Percentiles rank a stretch among this genome's conserved stretches.
phyloP scores from a whole-genome alignment of 2,888 invertebrate species.

The Biston stratarius region DNA sequence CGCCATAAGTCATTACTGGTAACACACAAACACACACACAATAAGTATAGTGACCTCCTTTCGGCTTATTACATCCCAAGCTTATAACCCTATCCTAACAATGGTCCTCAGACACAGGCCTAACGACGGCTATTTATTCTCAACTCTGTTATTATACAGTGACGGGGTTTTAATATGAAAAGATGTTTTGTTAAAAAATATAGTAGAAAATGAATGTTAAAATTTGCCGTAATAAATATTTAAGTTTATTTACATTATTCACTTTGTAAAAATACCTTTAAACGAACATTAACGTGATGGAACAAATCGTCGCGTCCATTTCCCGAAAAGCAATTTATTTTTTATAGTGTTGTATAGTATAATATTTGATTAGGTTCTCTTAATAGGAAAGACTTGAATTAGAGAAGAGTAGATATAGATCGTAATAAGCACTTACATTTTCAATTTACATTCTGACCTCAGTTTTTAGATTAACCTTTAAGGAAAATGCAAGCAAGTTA shows the following conservation, averaged over 20 bases:
- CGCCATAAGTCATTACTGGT: no score
- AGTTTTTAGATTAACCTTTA: neutral
- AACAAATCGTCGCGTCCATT: no score
- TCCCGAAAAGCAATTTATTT: no score
- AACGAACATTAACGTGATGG: no score
- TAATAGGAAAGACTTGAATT: neutral
- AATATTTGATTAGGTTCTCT: no score
- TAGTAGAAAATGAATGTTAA: neutral
- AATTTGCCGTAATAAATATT: neutral
- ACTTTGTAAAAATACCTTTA: no score
- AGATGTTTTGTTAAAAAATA: neutral
- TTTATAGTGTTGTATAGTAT: no score
- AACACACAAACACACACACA: no score
- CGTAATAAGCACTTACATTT: neutral
- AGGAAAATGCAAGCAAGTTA: neutral
- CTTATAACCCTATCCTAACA: conserved; percentile 33
- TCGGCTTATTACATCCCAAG: no score
- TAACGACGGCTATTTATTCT: conserved; percentile 67
- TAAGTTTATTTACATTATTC: no score
- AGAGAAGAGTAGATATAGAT: neutral
- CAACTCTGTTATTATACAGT: conserved; percentile 24
- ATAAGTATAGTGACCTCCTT: no score
- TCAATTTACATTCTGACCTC: neutral
- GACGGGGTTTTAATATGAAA: conserved; percentile 19
- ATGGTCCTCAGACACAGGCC: conserved; percentile 55